Evolutionary conservation across 1,140 invertebrate species (phyloP).

Genomic region (Mamestra configurata): DNA sequence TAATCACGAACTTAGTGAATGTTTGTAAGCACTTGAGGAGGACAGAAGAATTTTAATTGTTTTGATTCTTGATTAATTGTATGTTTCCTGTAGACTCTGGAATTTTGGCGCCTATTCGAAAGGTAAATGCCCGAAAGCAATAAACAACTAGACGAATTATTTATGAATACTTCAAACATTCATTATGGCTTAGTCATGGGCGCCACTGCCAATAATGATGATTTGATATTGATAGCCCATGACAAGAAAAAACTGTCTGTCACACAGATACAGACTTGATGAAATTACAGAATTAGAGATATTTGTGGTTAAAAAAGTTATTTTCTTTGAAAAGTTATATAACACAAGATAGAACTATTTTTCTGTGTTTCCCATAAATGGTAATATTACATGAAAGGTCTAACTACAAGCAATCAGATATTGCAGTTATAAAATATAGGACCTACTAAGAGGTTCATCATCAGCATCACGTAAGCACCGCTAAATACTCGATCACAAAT

Average conservation of each 20-base stretch:
- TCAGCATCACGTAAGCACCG: no score
- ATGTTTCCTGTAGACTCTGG: slow-evolving; percentile 4
- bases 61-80: slow-evolving; percentile 18
- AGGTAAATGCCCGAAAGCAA: not conserved
- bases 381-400: no score
- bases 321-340: no score
- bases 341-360: no score
- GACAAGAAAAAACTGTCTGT: not conserved
- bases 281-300: no score
- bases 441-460: no score
- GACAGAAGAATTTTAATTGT: slow-evolving; percentile 4
- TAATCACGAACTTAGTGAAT: slow-evolving; percentile 4
- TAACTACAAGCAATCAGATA: not conserved
- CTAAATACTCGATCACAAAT: not conserved
- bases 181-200: not conserved
- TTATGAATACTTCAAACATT: not conserved
- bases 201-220: not conserved
- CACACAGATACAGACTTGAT: no score
- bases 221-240: not conserved
- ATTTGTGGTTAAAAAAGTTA: no score
- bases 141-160: not conserved
- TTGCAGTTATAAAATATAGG: not conserved
- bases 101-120: slow-evolving; percentile 20
- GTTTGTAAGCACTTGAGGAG: slow-evolving; percentile 5
- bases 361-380: no score